These are phyloP conservation scores for Gerosis bhagava DNA, from an alignment of 2,888 invertebrate species.

Conservation along the genomic window DNA sequence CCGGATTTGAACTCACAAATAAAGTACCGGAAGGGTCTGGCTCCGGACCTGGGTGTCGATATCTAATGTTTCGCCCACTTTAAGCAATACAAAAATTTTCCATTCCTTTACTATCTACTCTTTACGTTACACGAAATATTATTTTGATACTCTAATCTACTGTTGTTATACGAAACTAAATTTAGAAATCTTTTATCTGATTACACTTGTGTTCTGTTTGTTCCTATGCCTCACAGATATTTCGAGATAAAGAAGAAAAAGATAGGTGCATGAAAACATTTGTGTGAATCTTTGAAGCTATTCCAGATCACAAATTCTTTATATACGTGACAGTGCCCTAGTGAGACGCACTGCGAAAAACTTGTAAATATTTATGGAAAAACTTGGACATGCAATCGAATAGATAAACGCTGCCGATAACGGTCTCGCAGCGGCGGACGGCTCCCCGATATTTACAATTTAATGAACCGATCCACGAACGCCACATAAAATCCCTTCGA, in stretches of 20 bases:
- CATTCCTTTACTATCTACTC: too few species aligned
- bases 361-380: constrained; percentile 20
- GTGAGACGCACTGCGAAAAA: constrained; percentile 15
- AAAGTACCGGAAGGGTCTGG: constrained; percentile 23
- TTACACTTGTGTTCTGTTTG: too few species aligned
- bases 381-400: constrained; percentile 26
- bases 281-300: too few species aligned
- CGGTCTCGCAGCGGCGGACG: constrained; percentile 35
- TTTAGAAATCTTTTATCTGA: too few species aligned
- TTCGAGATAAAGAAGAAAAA: too few species aligned
- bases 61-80: too few species aligned
- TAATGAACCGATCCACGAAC: constrained; percentile 57
- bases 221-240: too few species aligned
- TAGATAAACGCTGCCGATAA: constrained; percentile 39
- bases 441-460: constrained; percentile 56
- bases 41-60: constrained; percentile 6
- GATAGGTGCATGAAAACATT: too few species aligned
- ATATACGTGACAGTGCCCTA: constrained; percentile 18
- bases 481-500: constrained; percentile 57
- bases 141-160: too few species aligned
- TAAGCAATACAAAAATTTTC: too few species aligned
- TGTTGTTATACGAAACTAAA: too few species aligned
- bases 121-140: too few species aligned
- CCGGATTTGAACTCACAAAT: constrained; percentile 10
- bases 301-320: constrained; percentile 15